Evolutionary conservation across 2,113 vertebrate genomes (phyloP), one percentile per base, ranked within the genome.

Genomic region (Barnardius zonarius): DNA sequence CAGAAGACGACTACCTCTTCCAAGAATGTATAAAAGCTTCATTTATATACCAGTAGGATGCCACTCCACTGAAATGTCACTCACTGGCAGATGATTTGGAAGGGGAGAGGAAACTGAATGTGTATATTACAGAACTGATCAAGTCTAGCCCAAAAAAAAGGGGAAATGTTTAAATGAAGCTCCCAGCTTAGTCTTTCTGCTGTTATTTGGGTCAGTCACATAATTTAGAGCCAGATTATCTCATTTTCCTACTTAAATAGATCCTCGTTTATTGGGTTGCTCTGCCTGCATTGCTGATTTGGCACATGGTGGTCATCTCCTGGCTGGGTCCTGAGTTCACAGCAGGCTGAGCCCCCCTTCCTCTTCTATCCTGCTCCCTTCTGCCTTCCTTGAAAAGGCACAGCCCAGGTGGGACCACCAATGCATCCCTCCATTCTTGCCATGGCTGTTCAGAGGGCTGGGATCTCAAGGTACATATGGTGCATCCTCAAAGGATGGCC

Each of bases 51-150:
- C 84, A 90, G 93, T 89, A 82, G 72, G 92, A 95, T 94, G 87
- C 83, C 87, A 92, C 82, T 92, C 64, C 57, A 77, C 69, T 51
- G 62, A 97, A 95, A 97, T 93, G 92, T 91, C 92, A 91, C 73
- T 94, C 67, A 83, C 78, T 51, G 68, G 89, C 82, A 88, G 85
- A 90, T 95, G 86, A 95, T 80, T 94, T 83, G 92, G 91, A 92
- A 90, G 27, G 33, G 43, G 41, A 95, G 79, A 92, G 33, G 44
- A 66, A 90, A 87, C 83, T 82, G 66, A 66, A 78, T 55, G 79
- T 85, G 41, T 66, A 28, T 77, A 33, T 74, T 91, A 37, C 28
- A 80, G 91, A 94, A 67, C 49, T 52, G 90, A 91, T 88, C 41
- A 19, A 82, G 70, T 78, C 91, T 93, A 86, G 85, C 78, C 67